A percentile compares a stretch with the other conserved stretches of the same genome.
Conservation (phyloP, 1,140 invertebrate genomes). For the Macrostomum lignano region DNA sequence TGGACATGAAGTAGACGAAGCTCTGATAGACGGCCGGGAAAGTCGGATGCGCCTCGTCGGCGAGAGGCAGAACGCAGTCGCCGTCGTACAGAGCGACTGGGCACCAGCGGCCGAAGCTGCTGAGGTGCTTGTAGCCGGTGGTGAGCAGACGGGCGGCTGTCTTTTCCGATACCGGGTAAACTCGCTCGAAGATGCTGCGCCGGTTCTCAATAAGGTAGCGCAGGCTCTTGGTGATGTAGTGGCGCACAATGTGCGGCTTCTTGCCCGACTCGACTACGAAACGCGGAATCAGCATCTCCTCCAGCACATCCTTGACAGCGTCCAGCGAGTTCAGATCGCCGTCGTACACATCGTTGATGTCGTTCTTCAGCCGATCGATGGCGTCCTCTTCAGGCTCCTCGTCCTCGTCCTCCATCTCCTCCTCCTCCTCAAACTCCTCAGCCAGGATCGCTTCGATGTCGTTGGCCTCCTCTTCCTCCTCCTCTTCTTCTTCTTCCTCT, state of each 20-base stretch:
- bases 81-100: conserved; percentile 21
- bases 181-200: conserved; percentile 23
- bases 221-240: conserved; percentile 7
- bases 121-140: conserved; percentile 24
- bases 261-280: conserved; percentile 16
- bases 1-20: conserved; percentile 23
- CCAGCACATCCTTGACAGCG: conserved; percentile 16
- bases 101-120: conserved; percentile 26
- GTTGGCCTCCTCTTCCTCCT: conserved; percentile 20
- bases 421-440: conserved; percentile 26
- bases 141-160: conserved; percentile 18
- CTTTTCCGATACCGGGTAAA: conserved; percentile 18
- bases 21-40: conserved; percentile 21
- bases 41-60: conserved; percentile 14
- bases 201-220: conserved; percentile 17
- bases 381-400: conserved; percentile 27
- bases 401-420: conserved; percentile 26
- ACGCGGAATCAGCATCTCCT: conserved; percentile 18
- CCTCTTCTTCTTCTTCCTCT: conserved; percentile 12
- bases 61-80: conserved; percentile 21
- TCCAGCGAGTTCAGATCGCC: conserved; percentile 17
- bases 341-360: conserved; percentile 23
- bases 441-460: conserved; percentile 22
- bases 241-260: conserved; percentile 23
- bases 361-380: conserved; percentile 21